Base-by-base conservation (phyloP, 1,140 invertebrate genomes). In the Octopus sinensis region DNA sequence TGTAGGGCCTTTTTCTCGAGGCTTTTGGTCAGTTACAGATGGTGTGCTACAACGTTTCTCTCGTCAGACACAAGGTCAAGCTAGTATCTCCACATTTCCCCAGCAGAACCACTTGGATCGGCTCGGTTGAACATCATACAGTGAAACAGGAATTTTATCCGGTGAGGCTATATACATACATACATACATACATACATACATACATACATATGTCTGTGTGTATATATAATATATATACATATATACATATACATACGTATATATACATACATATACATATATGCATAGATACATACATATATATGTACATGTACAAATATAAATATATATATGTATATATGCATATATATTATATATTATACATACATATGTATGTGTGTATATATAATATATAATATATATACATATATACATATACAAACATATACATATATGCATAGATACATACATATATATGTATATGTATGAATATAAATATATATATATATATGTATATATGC, bases 141-240 rank as follows among this genome's bases (percentile, higher is more conserved):
- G 1, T 13, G 12, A 71, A 13, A 71, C 23, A 71, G 12, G 12
- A 23, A 71, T 71, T 71, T 71, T 71, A 71, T 13, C 12, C 23
- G 23, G 12, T 13, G 12, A 43, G 17, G 17, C 56, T 17, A 62
- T 17, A 4, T 62, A 62, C 56, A 62, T 62, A 62, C 17, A 62
- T 76, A 76, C 23, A 76, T 76, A 76, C 4, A 76, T 76, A 76
- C 23, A 76, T 76, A 76, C 23, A 76, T 76, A 76, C 23, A 76
- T 76, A 76, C 23, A 76, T 76, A 76, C 4, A 76, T 76, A 76
- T 76, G 51, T 76, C 4, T 76, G 23, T 76, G 23, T 76, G 23
- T 76, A 76, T 76, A 76, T 52, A 76, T 76, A 76, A 30, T 30
- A 30, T 30, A 76, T 76, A 76, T 76, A 76, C 4, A 76, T 76